Evolutionary conservation across 2,888 invertebrate genomes (phyloP).

Genomic region (Apamea epomidion): DNA sequence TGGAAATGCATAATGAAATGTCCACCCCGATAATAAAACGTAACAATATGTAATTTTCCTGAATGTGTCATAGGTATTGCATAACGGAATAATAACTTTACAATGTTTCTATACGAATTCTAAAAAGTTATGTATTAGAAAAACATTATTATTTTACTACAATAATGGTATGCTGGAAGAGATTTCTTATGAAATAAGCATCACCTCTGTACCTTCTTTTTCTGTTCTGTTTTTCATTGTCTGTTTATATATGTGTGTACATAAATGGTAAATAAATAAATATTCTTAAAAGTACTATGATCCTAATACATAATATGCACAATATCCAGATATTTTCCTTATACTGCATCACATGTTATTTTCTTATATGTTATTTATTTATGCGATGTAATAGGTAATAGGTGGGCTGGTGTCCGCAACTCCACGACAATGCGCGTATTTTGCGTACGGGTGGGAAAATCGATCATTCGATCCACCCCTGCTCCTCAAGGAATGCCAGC

Average conservation of each 20-base stretch:
- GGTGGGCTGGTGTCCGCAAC: no score
- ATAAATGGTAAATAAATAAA: no score
- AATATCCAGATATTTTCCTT: neutral
- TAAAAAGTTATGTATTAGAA: neutral
- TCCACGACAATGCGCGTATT: no score
- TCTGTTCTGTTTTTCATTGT: no score
- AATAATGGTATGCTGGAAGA: no score
- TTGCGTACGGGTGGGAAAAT: no score
- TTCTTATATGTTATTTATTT: neutral
- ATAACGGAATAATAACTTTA: neutral
- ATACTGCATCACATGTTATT: neutral
- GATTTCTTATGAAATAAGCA: no score
- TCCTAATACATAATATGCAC: neutral
- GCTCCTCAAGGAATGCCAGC: no score
- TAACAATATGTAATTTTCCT: conserved; percentile 12
- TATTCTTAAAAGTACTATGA: neutral
- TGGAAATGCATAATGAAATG: conserved; percentile 50
- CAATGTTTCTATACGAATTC: neutral
- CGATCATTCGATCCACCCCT: no score
- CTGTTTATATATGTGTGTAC: no score
- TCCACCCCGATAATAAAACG: conserved; percentile 33
- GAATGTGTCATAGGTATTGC: neutral
- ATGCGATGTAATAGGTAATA: no score
- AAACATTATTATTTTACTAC: neutral
- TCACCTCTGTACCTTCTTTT: no score